Base-by-base conservation (phyloP, 2,113 vertebrate genomes). In the Oryzias woworae region DNA sequence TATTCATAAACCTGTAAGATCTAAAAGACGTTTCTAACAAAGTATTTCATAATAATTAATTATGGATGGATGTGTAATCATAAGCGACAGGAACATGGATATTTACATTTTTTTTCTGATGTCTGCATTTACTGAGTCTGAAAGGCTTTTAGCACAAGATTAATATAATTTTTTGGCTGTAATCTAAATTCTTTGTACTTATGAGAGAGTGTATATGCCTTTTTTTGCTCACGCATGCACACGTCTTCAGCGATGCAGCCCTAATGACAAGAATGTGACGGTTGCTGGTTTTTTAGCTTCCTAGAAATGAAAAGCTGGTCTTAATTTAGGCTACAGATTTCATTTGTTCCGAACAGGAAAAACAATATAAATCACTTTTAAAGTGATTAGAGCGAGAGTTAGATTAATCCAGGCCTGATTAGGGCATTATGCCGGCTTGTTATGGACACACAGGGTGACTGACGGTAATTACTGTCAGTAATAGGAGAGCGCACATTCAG, bases 301-400 rank as follows among this genome's bases (percentile, higher is more conserved):
- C 91, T 70, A 77, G 92, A 94, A 94, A 97, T 96, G 94, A 96
- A 97, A 97, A 98, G 94, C 94, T 94, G 95, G 95, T 95, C 96
- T 96, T 98, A 96, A 98, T 97, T 96, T 96, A 93, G 94, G 94
- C 94, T 95, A 96, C 95, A 97, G 95, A 98, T 98, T 97, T 96
- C 96, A 98, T 98, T 98, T 98, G 96, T 98, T 96, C 95, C 92
- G 94, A 96, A 96, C 95, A 97, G 95, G 94, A 96, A 96, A 97
- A 98, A 97, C 96, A 98, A 97, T 98, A 98, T 97, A 98, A 98
- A 98, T 98, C 96, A 98, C 95, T 96, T 97, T 96, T 98, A 94
- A 95, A 97, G 95, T 97, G 94, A 98, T 98, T 98, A 98, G 95
- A 94, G 95, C 91, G 92, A 95, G 95, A 95, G 95, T 97, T 97